These are phyloP conservation scores for Callyntrura guangdongensis DNA, from an alignment of 2,888 invertebrate genomes.

Conservation along the genomic window DNA sequence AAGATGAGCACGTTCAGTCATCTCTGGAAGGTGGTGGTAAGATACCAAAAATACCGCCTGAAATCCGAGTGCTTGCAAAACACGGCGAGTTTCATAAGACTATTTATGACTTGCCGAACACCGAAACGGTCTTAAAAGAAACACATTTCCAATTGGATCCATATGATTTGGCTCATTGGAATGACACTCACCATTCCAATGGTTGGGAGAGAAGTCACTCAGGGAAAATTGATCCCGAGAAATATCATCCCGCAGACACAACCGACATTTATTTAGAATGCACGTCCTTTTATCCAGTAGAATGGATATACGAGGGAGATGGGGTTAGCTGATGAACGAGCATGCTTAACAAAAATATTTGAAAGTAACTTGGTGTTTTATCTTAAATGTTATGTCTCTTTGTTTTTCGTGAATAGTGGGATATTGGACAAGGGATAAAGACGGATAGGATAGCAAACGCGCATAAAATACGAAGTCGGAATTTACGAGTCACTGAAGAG, in stretches of 20 bases:
- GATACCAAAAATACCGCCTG: conserved; percentile 72
- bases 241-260: conserved; percentile 68
- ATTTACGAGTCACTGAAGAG: conserved; percentile 71
- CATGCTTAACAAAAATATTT: not conserved
- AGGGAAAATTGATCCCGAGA: conserved; percentile 61
- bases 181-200: conserved; percentile 71
- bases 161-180: conserved; percentile 72
- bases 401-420: conserved; percentile 63
- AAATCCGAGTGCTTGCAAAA: conserved; percentile 77
- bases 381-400: too few relatives aligned
- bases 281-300: conserved; percentile 76
- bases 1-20: conserved; percentile 60
- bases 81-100: conserved; percentile 76
- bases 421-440: conserved; percentile 66
- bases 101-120: conserved; percentile 75
- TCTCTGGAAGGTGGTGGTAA: conserved; percentile 49
- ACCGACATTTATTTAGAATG: conserved; percentile 76
- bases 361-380: too few relatives aligned
- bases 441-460: conserved; percentile 71
- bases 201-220: conserved; percentile 72
- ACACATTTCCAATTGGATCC: conserved; percentile 72
- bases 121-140: conserved; percentile 65
- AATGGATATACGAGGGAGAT: conserved; percentile 78
- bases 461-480: conserved; percentile 72
- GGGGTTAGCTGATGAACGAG: conserved; percentile 58